Conservation (phyloP, 1,140 invertebrate genomes). For the Planococcus citri region DNA sequence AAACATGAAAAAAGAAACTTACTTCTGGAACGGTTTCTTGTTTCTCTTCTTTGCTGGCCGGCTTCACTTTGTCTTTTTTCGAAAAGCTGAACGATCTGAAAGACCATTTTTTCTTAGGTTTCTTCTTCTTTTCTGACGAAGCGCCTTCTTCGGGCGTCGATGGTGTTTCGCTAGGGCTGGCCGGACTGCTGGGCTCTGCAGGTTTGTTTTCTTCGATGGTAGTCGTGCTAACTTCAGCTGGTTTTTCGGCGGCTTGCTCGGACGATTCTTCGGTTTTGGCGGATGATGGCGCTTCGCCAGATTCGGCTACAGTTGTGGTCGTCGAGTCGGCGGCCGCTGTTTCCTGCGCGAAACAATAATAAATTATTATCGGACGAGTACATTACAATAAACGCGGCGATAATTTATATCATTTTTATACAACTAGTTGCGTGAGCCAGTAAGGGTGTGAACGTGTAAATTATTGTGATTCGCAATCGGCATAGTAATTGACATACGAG, state of each 20-base stretch:
- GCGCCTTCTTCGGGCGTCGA: conserved; percentile 41
- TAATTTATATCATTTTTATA: too few species aligned
- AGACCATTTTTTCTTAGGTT: conserved; percentile 76
- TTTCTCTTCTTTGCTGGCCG: conserved; percentile 31
- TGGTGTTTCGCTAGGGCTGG: conserved; percentile 26
- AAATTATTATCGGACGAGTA: too few species aligned
- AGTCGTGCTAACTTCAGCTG: conserved; percentile 37
- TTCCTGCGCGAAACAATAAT: not conserved
- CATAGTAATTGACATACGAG: too few species aligned
- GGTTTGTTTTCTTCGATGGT: conserved; percentile 30
- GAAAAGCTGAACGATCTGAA: conserved; percentile 71
- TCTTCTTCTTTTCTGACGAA: conserved; percentile 56
- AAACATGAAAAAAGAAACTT: too few species aligned
- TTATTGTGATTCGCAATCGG: too few species aligned
- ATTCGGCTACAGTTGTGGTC: conserved; percentile 27
- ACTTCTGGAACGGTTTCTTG: conserved; percentile 10
- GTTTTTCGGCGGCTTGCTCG: conserved; percentile 38
- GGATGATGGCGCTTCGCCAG: conserved; percentile 32
- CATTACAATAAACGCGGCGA: too few species aligned
- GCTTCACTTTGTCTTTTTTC: conserved; percentile 71
- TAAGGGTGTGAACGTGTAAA: too few species aligned
- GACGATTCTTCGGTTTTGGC: conserved; percentile 32
- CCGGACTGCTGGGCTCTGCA: conserved; percentile 3
- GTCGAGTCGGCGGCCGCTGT: not conserved
- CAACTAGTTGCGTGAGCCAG: too few species aligned